Conservation (phyloP, 2,797 vertebrate genomes). For the Acanthiza pusilla region DNA sequence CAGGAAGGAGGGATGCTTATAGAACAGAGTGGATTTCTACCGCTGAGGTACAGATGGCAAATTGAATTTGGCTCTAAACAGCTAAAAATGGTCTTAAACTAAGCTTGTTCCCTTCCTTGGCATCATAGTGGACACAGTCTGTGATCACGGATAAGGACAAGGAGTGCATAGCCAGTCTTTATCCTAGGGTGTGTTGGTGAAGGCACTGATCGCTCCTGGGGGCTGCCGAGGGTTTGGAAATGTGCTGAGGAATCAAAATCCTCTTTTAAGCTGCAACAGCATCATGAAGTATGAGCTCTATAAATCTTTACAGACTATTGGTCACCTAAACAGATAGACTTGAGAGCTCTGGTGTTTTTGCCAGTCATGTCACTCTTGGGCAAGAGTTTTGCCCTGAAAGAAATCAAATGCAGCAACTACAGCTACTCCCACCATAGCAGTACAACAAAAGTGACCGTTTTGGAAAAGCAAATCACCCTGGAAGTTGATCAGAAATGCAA, state of each 20-base stretch:
- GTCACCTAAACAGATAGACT: not conserved
- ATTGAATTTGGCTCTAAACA: not conserved
- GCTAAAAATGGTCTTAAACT: not conserved
- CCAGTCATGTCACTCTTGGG: not conserved
- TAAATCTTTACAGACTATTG: not conserved
- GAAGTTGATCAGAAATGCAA: conserved; percentile 28
- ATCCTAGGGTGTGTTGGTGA: not conserved
- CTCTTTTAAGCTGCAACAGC: not conserved
- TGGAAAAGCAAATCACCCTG: not conserved
- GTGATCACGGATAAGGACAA: not conserved
- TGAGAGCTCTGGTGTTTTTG: not conserved
- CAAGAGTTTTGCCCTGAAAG: not conserved
- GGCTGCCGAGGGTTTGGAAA: not conserved
- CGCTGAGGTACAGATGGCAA: not conserved
- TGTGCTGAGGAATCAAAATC: not conserved
- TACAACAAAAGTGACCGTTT: not conserved
- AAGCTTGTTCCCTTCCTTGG: not conserved
- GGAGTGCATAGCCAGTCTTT: not conserved
- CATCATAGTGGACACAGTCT: not conserved
- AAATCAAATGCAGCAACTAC: not conserved
- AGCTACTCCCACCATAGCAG: not conserved
- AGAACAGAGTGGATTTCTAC: not conserved
- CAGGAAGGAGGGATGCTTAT: not conserved
- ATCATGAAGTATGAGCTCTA: not conserved
- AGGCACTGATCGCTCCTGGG: accelerated